These are phyloP conservation scores for Leptopilina clavipes DNA, from an alignment of 1,140 invertebrate genomes.

Conservation along the genomic window DNA sequence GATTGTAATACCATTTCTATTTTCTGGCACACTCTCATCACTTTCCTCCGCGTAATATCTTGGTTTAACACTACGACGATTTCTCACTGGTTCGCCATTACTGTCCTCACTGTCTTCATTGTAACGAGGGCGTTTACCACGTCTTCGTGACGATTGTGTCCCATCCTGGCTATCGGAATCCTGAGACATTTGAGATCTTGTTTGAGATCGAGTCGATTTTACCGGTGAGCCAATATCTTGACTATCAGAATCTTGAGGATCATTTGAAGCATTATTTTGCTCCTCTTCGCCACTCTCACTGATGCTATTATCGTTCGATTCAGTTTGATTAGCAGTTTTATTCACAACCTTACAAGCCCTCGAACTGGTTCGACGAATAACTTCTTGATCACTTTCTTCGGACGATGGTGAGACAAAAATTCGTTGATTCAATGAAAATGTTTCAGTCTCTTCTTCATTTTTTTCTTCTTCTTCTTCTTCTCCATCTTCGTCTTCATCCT, in stretches of 20 bases:
- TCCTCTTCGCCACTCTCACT: conserved; percentile 39
- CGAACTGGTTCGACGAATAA: conserved; percentile 37
- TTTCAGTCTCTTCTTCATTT: conserved; percentile 61
- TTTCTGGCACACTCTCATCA: conserved; percentile 53
- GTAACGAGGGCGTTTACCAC: conserved; percentile 76
- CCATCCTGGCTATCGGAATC: conserved; percentile 40
- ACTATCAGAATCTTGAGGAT: conserved; percentile 26
- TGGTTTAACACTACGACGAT: conserved; percentile 63
- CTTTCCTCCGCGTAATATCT: conserved; percentile 65
- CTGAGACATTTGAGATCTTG: conserved; percentile 7
- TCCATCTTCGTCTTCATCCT: conserved; percentile 47
- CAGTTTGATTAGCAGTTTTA: background rate
- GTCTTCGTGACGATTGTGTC: conserved; percentile 49
- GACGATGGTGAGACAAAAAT: background rate
- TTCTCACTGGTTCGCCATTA: conserved; percentile 60
- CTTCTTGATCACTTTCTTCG: conserved; percentile 47
- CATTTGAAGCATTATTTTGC: conserved; percentile 40
- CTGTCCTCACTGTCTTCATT: conserved; percentile 78
- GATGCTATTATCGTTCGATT: conserved; percentile 21
- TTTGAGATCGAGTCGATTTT: conserved; percentile 37
- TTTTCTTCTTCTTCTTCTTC: conserved; percentile 50
- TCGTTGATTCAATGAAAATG: conserved; percentile 37
- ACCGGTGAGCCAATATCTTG: background rate
- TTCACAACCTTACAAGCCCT: conserved; percentile 45
- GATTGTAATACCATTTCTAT: conserved; percentile 76